Evolutionary conservation across 2,113 vertebrate genomes (phyloP), one percentile per base, ranked within the genome.

Genomic region (Pelecanus crispus): DNA sequence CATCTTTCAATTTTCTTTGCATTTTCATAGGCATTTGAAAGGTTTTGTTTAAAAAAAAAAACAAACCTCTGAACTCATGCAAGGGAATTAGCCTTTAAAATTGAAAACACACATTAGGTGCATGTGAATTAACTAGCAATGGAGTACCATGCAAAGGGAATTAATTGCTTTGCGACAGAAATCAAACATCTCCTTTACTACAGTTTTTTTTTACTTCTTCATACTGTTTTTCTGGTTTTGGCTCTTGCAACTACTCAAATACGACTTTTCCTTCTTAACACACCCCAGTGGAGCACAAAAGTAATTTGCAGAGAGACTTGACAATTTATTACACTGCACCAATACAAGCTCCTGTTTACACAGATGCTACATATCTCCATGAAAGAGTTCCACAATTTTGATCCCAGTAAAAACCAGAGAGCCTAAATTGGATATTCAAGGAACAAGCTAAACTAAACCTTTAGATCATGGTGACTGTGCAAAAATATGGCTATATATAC

Each of bases 21-120:
- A 58, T 90, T 95, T 96, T 72, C 56, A 79, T 12, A 58, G 17
- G 34, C 34, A 87, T 89, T 87, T 81, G 9, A 84, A 91, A 87
- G 68, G 29, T 42, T 93, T 45, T 61, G 45, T 6, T 85, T 95
- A 89, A 84, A 9, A 89, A 89, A 75, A 67, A 49, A 47, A 1
- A 9, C 74, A 47, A 1, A 9, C 74, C 73, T 94, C 85, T 80
- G 81, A 95, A 96, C 58, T 86, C 58, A 70, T 36, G 40, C 52
- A 49, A 80, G 70, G 8, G 40, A 70, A 74, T 94, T 94, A 72
- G 87, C 34, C 72, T 91, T 92, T 93, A 74, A 86, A 96, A 92
- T 32, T 78, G 82, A 96, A 94, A 94, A 81, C 85, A 90, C 26
- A 45, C 50, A 62, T 86, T 75, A 88, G 63, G 55, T 94, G 63